These are phyloP conservation scores for Anarsia innoxiella DNA, from an alignment of 2,888 invertebrate species.

Conservation along the genomic window DNA sequence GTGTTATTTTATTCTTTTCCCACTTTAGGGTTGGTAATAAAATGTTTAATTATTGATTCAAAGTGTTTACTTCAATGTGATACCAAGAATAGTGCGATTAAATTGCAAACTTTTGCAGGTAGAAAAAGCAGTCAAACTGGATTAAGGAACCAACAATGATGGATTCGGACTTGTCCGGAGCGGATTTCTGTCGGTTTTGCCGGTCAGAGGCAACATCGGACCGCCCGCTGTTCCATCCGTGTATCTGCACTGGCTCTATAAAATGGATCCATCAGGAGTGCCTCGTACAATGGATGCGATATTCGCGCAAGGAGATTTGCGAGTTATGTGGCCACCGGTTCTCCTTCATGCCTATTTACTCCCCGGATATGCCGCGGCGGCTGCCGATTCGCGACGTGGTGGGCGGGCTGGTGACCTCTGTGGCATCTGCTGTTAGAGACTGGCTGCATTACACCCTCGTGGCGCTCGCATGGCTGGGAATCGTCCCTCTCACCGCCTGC, in stretches of 20 bases:
- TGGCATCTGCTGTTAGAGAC: constrained; percentile 94
- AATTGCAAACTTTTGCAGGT: constrained; percentile 48
- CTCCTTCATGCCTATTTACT: constrained; percentile 98
- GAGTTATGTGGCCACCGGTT: constrained; percentile 98
- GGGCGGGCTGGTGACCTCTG: constrained; percentile 90
- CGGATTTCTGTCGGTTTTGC: constrained; percentile 98
- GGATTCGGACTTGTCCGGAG: constrained; percentile 73
- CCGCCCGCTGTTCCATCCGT: constrained; percentile 97
- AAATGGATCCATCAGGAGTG: constrained; percentile 99
- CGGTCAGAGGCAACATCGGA: constrained; percentile 95
- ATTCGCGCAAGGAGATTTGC: constrained; percentile 98
- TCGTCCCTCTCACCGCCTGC: constrained; percentile 97
- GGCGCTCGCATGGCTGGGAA: constrained; percentile 96
- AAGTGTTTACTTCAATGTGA: neutral
- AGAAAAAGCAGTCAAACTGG: constrained; percentile 60
- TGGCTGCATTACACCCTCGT: constrained; percentile 99
- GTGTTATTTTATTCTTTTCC: constrained; percentile 29
- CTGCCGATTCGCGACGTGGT: constrained; percentile 95
- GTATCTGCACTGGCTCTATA: constrained; percentile 99
- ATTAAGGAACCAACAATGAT: constrained; percentile 51
- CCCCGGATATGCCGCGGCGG: constrained; percentile 99
- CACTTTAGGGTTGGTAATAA: neutral
- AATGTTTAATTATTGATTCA: neutral
- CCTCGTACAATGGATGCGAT: constrained; percentile 98
- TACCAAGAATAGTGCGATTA: constrained; percentile 2